Conservation (phyloP, 2,113 vertebrate genomes). For the Oenanthe oenanthe region DNA sequence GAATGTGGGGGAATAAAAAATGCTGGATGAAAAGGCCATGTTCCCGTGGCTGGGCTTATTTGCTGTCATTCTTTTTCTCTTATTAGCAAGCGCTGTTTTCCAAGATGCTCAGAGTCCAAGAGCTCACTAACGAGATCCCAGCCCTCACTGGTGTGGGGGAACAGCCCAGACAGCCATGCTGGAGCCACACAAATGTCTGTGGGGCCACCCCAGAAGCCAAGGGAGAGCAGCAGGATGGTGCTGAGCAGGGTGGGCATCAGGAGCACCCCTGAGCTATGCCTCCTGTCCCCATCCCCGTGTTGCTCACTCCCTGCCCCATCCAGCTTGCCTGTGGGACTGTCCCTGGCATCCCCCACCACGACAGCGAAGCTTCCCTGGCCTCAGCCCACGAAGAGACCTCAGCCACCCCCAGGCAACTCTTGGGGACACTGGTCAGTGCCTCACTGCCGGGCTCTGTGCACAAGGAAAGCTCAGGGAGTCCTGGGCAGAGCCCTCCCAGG, state of each 20-base stretch:
- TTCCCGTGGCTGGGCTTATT: neutral
- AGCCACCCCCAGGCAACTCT: fast-evolving
- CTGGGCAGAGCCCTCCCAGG: fast-evolving
- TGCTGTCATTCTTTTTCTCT: conserved; percentile 45
- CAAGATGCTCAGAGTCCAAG: neutral
- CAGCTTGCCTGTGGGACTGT: neutral
- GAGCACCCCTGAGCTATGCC: neutral
- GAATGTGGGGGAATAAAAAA: neutral
- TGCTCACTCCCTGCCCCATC: neutral
- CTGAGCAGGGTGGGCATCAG: neutral
- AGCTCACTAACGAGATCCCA: neutral
- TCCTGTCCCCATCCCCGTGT: no score
- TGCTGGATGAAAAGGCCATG: neutral
- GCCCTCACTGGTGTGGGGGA: fast-evolving
- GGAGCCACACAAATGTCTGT: neutral
- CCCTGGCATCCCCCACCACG: neutral
- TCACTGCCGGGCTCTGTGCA: fast-evolving
- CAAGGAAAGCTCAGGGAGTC: neutral
- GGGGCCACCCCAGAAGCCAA: neutral
- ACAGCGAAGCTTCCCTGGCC: neutral
- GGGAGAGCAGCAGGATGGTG: neutral
- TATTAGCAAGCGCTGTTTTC: neutral
- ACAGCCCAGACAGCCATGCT: fast-evolving
- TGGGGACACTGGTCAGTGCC: fast-evolving
- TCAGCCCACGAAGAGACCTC: fast-evolving